These are phyloP conservation scores for Tachina fera DNA, from an alignment of 2,888 invertebrate species.

Conservation along the genomic window DNA sequence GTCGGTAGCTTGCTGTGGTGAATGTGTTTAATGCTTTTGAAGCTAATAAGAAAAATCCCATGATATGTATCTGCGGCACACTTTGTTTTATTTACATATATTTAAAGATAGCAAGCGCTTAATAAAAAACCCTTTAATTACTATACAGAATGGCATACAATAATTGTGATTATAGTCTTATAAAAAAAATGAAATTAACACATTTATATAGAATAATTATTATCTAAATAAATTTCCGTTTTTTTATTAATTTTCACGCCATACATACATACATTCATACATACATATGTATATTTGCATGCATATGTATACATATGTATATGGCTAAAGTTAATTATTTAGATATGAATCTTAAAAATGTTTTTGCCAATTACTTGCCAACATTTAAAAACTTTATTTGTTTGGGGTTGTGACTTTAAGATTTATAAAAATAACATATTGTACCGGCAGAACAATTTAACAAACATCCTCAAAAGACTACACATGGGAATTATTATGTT, in stretches of 20 bases:
- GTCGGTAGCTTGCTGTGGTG: too few relatives aligned
- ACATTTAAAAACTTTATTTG: neutral
- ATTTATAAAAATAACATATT: neutral
- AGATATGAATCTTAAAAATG: neutral
- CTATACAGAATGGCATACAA: neutral
- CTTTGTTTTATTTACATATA: too few relatives aligned
- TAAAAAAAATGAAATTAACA: conserved; percentile 1
- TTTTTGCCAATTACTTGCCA: conserved; percentile 1
- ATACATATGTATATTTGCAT: neutral
- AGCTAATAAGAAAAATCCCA: too few relatives aligned
- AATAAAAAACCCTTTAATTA: too few relatives aligned
- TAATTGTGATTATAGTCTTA: neutral
- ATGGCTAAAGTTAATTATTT: conserved; percentile 1
- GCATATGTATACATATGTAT: neutral
- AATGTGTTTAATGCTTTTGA: too few relatives aligned
- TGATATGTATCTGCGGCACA: too few relatives aligned
- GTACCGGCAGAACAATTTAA: neutral
- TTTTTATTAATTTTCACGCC: neutral
- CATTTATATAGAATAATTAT: neutral
- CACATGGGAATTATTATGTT: too few relatives aligned
- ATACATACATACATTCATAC: neutral
- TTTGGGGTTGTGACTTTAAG: neutral
- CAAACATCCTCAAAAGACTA: neutral
- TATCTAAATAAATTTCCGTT: neutral
- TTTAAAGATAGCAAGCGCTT: too few relatives aligned